Percentiles rank a stretch among this genome's conserved stretches.
phyloP scores from a whole-genome alignment of 2,888 invertebrate genomes.

The Dyspetes luteomarginatus region DNA sequence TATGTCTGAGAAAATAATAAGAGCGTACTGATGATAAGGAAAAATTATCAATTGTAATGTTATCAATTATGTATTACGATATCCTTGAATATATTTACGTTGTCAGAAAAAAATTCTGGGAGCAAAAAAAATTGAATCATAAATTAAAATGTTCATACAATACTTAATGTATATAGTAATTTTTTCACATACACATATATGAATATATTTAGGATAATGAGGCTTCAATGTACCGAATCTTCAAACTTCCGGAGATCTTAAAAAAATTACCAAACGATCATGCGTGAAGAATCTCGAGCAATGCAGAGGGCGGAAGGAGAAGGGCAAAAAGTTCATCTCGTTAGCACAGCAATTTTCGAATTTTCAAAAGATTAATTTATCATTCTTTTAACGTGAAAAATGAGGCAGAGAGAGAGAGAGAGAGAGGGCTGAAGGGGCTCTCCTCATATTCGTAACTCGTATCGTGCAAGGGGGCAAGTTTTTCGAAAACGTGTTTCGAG shows the following conservation, averaged over 20 bases:
- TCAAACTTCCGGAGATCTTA: constrained; percentile 42
- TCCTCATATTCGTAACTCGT: constrained; percentile 19
- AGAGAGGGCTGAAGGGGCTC: not conserved
- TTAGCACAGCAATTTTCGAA: constrained; percentile 61
- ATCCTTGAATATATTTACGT: constrained; percentile 3
- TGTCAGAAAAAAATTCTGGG: not conserved
- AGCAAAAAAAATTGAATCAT: not conserved
- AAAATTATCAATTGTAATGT: constrained; percentile 38
- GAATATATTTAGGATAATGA: not conserved
- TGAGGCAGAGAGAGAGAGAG: constrained; percentile 28
- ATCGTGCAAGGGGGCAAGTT: constrained; percentile 29
- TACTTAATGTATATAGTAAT: not conserved
- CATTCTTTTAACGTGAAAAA: constrained; percentile 55
- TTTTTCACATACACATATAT: no score
- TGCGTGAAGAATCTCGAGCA: not conserved
- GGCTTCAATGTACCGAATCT: not conserved
- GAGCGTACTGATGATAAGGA: constrained; percentile 19
- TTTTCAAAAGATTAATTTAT: constrained; percentile 65
- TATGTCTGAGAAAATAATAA: constrained; percentile 39
- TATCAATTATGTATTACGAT: constrained; percentile 41
- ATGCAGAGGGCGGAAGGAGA: constrained; percentile 4
- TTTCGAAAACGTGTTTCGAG: constrained; percentile 56
- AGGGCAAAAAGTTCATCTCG: constrained; percentile 29
- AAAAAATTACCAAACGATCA: constrained; percentile 12
- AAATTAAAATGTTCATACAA: not conserved